Conservation (phyloP, 2,797 vertebrate species). For the Malacoraja senta region DNA sequence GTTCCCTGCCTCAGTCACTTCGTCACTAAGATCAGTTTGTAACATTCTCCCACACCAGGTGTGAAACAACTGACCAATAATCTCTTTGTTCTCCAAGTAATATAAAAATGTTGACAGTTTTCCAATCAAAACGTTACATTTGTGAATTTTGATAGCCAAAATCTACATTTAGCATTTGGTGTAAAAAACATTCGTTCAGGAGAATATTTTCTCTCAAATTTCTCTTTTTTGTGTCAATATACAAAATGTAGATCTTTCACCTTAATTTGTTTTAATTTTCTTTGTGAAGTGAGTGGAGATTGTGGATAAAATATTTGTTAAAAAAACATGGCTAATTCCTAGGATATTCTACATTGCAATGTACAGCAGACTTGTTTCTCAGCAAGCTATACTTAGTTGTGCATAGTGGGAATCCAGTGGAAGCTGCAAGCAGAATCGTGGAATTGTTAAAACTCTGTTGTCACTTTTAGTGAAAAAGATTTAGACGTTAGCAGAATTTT, state of each 20-base stretch:
- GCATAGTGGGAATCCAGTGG: not conserved
- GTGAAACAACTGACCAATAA: not conserved
- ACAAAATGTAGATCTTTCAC: not conserved
- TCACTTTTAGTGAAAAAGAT: not conserved
- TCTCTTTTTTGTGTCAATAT: not conserved
- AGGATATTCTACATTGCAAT: not conserved
- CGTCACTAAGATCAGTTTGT: not conserved
- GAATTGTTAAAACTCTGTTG: not conserved
- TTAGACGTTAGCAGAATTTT: not conserved
- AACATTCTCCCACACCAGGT: not conserved
- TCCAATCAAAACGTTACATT: not conserved
- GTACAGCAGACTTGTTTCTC: not conserved
- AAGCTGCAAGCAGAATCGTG: not conserved
- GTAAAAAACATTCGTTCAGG: not conserved
- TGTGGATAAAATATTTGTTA: not conserved
- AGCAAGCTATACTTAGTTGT: not conserved
- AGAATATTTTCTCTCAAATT: not conserved
- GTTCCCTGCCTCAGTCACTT: not conserved
- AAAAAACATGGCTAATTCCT: not conserved
- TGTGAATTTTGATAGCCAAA: not conserved
- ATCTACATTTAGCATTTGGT: not conserved
- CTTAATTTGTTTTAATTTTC: not conserved
- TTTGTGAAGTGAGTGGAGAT: not conserved
- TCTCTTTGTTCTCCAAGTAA: not conserved
- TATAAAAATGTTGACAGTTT: not conserved